Base-by-base conservation (phyloP, 2,113 vertebrate genomes). In the Irena cyanogastra region DNA sequence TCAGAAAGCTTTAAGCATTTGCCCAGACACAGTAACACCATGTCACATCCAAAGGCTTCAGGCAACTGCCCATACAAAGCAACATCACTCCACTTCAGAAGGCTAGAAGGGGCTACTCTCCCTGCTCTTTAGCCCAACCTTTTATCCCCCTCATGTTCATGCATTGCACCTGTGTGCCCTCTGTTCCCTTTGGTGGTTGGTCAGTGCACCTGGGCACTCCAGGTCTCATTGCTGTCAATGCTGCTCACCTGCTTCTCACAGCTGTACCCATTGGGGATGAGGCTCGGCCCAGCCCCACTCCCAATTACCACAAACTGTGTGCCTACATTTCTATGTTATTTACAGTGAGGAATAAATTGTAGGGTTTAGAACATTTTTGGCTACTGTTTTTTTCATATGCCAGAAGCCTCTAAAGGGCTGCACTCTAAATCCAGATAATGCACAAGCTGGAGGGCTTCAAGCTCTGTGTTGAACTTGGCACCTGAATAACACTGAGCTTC, bases 51-150 rank as follows among this genome's bases (percentile, higher is more conserved):
- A 33, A 57, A 24, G 9, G 14, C 56, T 35, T 35, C 33, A 57
- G 21, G 13, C 7, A 6, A 10, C 33, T 7, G 9, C 14, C 56
- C 33, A 35, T 1, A 11, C 22, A 35, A 15, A 35, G 14, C 1
- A 57, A 11, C 14, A 59, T 2, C 22, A 11, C 3, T 7, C 3
- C 22, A 35, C 56, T 11, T 6, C 22, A 59, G n/a, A 35, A 35
- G 22, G 15, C 22, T 59, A n/a, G n/a, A 59, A 24, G 2, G 15
- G 35, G 3, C 15, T 7, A 2, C 7, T 1, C 23, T 2, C 23
- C 22, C 16, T 24, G 15, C 17, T 35, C 22, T 59, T 35, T 11
- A 26, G 22, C n/a, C 56, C n/a, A 59, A 6, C 22, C 10, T 59
- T 23, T 24, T 16, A 35, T 16, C 15, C 7, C 56, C 56, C 10